Base-by-base conservation (phyloP, 2,797 vertebrate genomes). In the Neosalanx taihuensis region DNA sequence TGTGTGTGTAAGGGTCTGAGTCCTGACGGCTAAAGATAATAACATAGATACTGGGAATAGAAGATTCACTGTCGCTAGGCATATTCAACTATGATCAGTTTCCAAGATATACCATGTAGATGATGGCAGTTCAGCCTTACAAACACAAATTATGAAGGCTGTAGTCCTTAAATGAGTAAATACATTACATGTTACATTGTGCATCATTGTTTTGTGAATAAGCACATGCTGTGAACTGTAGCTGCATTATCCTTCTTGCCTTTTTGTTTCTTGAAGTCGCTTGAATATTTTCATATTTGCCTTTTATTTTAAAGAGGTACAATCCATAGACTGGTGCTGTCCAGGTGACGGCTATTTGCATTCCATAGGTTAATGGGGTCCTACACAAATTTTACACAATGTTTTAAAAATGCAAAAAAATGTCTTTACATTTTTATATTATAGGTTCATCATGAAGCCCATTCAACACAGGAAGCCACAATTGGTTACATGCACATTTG, bases 1-100 rank as follows among this genome's bases (percentile, higher is more conserved):
- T 83, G 61, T 71, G 60, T 67, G 77, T 73, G 76, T 76, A 82
- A 79, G 71, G 79, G 69, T 73, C 15, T 56, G 51, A 17, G 9
- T 56, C 6, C 51, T 56, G 51, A 56, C 51, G 18, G 15, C 51
- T 17, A 17, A 17, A 6, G 51, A 56, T 46, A n/a, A 56, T 56
- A n/a, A 56, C 51, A n/a, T n/a, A 49, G 46, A 49, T 49, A 15
- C 46, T 15, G 18, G 51, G 17, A 17, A 17, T 56, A 18, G 51
- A 18, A 13, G 41, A 9, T n/a, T 56, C 15, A 56, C 51, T 56
- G 51, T 56, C 18, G 18, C 51, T 56, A 56, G 51, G 51, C 51
- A 56, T n/a, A 56, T n/a, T 56, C 15, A n/a, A n/a, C 51, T 17
- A n/a, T 56, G 51, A n/a, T 56, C 12, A 46, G 13, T 46, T 41